These are phyloP conservation scores for Acleris emargana DNA, from an alignment of 2,888 invertebrate species.

Conservation along the genomic window DNA sequence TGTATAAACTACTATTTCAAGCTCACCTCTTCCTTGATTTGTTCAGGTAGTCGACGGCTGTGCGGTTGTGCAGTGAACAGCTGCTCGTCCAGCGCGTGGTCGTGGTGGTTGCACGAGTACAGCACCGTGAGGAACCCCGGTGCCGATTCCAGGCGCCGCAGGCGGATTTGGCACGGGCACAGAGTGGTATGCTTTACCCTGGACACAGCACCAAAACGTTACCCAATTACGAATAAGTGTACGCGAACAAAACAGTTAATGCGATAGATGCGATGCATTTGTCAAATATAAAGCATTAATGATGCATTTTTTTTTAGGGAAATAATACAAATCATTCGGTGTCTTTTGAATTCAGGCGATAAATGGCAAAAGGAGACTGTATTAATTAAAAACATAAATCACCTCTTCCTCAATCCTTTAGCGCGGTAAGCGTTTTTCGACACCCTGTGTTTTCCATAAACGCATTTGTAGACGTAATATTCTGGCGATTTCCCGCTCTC, in stretches of 20 bases:
- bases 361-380: no score
- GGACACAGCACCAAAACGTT: background rate
- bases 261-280: no score
- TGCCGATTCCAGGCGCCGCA: slow-evolving; percentile 13
- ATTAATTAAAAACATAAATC: background rate
- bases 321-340: no score
- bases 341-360: no score
- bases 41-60: slow-evolving; percentile 21
- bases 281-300: no score
- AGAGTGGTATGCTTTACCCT: slow-evolving; percentile 19
- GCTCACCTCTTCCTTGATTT: slow-evolving; percentile 26
- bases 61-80: slow-evolving; percentile 25
- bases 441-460: slow-evolving; percentile 21
- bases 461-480: slow-evolving; percentile 30
- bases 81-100: slow-evolving; percentile 16
- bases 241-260: no score
- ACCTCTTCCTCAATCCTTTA: slow-evolving; percentile 26
- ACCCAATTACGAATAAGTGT: no score
- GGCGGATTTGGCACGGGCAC: slow-evolving; percentile 30
- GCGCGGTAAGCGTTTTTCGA: slow-evolving; percentile 25
- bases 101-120: slow-evolving; percentile 34
- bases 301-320: no score
- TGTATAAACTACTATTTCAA: no score
- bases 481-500: slow-evolving; percentile 23
- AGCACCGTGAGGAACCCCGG: slow-evolving; percentile 25